Percentiles rank a stretch among this genome's conserved stretches.
Conservation (phyloP, 2,888 invertebrate species). For the Meteorus colon region DNA sequence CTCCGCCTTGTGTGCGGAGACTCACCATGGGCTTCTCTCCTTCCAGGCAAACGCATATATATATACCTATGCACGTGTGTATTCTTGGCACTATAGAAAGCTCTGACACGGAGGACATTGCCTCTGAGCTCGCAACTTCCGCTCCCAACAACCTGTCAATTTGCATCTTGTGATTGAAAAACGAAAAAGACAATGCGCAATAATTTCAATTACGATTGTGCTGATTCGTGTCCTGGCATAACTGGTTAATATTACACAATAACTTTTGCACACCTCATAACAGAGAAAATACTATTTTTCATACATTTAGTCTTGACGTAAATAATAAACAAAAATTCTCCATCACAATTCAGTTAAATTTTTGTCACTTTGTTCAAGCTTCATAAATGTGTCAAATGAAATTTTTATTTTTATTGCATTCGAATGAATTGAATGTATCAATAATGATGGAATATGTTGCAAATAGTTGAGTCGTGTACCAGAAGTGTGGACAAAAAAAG, state of each 20-base stretch:
- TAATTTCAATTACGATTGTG: background rate
- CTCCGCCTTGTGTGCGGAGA: slow-evolving; percentile 56
- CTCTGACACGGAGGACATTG: slow-evolving; percentile 5
- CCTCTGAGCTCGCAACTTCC: slow-evolving; percentile 26
- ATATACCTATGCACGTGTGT: slow-evolving; percentile 18
- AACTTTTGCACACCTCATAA: background rate
- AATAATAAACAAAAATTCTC: too few species aligned
- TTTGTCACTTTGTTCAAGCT: too few species aligned
- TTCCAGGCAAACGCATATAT: slow-evolving; percentile 37
- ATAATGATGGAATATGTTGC: too few species aligned
- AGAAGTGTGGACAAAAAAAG: too few species aligned
- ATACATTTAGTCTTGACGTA: too few species aligned
- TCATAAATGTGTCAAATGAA: too few species aligned
- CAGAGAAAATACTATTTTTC: too few species aligned
- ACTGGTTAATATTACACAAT: background rate
- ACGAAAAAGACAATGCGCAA: background rate
- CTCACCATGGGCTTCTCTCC: slow-evolving; percentile 34
- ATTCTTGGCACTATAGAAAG: slow-evolving; percentile 36
- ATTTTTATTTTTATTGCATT: too few species aligned
- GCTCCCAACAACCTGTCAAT: slow-evolving; percentile 35
- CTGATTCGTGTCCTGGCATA: background rate
- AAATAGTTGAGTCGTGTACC: too few species aligned
- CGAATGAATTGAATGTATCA: too few species aligned
- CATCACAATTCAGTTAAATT: too few species aligned
- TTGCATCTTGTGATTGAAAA: background rate